Percentiles rank a stretch among this genome's conserved stretches.
Conservation (phyloP, 1,140 invertebrate genomes). For the Rhizoglyphus robini region DNA sequence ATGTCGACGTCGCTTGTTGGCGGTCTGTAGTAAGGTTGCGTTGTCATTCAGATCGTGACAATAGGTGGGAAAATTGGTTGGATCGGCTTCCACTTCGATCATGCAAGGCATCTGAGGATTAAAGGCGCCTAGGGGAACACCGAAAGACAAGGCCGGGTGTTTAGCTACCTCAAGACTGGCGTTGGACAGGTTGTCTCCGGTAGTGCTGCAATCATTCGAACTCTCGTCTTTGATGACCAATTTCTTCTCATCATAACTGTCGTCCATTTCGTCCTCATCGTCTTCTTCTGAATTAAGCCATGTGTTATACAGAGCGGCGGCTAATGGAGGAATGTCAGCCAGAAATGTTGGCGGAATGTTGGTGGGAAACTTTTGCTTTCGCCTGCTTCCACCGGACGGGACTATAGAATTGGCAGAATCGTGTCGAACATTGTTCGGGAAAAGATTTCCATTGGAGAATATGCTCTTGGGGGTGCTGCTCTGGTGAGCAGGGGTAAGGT, state of each 20-base stretch:
- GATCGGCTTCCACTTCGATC: slow-evolving; percentile 22
- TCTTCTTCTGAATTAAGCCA: not conserved
- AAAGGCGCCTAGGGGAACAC: not conserved
- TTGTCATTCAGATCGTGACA: slow-evolving; percentile 1
- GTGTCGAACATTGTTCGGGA: not conserved
- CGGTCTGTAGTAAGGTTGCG: not conserved
- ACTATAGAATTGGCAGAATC: not conserved
- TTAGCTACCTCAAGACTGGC: not conserved
- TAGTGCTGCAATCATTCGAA: slow-evolving; percentile 3
- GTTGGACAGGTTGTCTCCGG: not conserved
- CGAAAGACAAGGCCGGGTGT: not conserved
- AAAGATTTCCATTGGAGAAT: not conserved
- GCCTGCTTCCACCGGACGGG: not conserved
- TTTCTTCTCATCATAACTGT: not conserved
- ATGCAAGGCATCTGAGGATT: slow-evolving; percentile 16
- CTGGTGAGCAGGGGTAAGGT: slow-evolving; percentile 3
- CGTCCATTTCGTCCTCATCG: slow-evolving; percentile 3
- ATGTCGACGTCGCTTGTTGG: slow-evolving; percentile 11
- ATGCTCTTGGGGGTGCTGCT: slow-evolving; percentile 10
- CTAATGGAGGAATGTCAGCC: not conserved
- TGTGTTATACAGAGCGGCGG: not conserved
- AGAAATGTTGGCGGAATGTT: not conserved
- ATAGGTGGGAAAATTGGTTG: slow-evolving; percentile 18
- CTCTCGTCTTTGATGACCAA: slow-evolving; percentile 7
- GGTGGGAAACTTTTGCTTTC: slow-evolving; percentile 18